Percentiles rank a stretch among this genome's conserved stretches.
Conservation (phyloP, 2,113 vertebrate genomes). For the Prietella phreatophila region DNA sequence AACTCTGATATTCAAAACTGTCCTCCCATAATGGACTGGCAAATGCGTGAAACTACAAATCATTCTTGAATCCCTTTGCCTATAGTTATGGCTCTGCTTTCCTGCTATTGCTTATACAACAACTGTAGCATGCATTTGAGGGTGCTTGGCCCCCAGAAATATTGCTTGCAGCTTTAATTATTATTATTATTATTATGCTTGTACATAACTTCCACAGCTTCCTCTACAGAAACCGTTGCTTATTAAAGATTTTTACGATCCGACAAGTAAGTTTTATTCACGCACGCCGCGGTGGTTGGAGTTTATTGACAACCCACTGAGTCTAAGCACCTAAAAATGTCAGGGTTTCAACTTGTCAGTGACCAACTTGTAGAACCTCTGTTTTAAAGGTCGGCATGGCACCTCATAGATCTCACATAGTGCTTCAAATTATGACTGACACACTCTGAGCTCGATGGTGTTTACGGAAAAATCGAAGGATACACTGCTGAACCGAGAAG, state of each 20-base stretch:
- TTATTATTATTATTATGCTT: too few species aligned
- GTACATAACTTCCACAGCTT: neutral
- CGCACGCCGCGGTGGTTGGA: constrained; percentile 5
- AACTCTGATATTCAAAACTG: too few species aligned
- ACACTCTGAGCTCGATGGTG: constrained; percentile 39
- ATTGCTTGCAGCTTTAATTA: too few species aligned
- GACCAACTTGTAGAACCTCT: constrained; percentile 43
- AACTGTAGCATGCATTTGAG: too few species aligned
- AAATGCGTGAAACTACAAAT: too few species aligned
- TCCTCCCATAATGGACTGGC: too few species aligned
- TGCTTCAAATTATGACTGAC: constrained; percentile 22
- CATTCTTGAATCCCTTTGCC: too few species aligned
- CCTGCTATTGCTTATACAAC: too few species aligned
- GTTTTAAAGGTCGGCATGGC: constrained; percentile 49
- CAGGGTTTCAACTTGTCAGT: constrained; percentile 52
- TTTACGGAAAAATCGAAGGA: constrained; percentile 30
- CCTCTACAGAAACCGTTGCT: neutral
- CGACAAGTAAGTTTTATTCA: constrained; percentile 25
- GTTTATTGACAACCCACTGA: constrained; percentile 57
- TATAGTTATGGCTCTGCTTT: too few species aligned
- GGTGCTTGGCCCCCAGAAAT: too few species aligned
- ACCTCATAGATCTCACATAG: constrained; percentile 48
- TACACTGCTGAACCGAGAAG: neutral
- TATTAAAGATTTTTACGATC: constrained; percentile 4
- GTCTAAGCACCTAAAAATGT: constrained; percentile 57